Base-by-base conservation (phyloP, 2,888 invertebrate genomes). In the Erebia palarica region DNA sequence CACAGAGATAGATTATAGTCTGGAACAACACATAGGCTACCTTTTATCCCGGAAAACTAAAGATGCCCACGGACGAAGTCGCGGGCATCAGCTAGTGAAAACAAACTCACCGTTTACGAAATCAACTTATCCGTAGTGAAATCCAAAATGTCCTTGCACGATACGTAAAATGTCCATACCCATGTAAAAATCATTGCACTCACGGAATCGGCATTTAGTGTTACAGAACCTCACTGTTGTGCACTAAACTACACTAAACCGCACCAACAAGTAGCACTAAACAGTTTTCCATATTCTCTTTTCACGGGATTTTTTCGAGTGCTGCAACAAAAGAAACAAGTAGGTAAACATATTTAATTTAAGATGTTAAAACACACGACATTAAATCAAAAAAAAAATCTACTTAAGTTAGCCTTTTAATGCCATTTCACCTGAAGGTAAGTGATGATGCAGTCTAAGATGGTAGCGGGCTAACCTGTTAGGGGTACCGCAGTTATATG, bases 151-250 rank as follows among this genome's bases (percentile, higher is more conserved):
- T 70, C 74, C 70, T 73, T 75, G 69, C 76, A 68, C 75, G 72
- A 73, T 63, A 75, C 75, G 77, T 76, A 73, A 69, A 78, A 55
- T 77, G 78, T 79, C 79, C 76, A 66, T 68, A 64, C 73, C 79
- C 77, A 76, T 74, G 71, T 75, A 75, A 77, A 77, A 79, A 65
- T 78, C 80, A 80, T 80, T 71, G 77, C 80, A 79, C 42, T 60
- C 65, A 55, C 71, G 53, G 53, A 61, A 9, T 2, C 11, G 16
- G 3, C 16, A 18, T 63, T 18, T 14, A 63, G 13, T 63, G 63
- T 49, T 13, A 13, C 4, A 49, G 21, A 13, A 47, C 47, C 18
- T 14, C 49, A 21, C 49, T 1, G 3, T n/a, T 1, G 36, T n/a
- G 13, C 47, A 11, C 47, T 47, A 47, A 47, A 47, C 47, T 5